Base-by-base conservation (phyloP, 2,888 invertebrate species). In the Thumatha senex region DNA sequence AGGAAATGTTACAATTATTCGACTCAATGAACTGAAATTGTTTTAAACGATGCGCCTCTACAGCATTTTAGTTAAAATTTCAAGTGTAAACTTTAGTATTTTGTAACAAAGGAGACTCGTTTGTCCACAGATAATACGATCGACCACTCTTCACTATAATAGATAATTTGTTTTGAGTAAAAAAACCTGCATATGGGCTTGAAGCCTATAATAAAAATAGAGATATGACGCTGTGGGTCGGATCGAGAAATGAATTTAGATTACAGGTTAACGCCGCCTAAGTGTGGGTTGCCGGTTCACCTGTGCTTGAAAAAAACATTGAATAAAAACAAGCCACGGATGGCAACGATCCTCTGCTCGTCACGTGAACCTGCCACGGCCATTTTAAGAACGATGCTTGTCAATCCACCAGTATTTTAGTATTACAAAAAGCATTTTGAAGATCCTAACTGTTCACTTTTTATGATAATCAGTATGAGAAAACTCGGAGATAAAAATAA, bases 171-270 rank as follows among this genome's bases (percentile, higher is more conserved):
- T 88, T 84, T 82, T 74, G 81, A 86, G 80, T 81, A 88, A 88
- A 91, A 88, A 88, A 85, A 82, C 86, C 84, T 76, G 88, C 88
- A 88, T 90, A 90, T 88, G 89, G 89, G 80, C 80, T 84, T 80
- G 80, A 82, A 84, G 84, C 82, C 86, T 86, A 82, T 91, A 90
- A 90, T 90, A 91, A 90, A 88, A 90, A 89, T 85, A 81, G 83
- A 90, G 85, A 85, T 86, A 88, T 84, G 84, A 83, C 76, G 76
- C 74, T 80, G 86, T 88, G 86, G 89, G 87, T 86, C 84, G 89
- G 84, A 83, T 87, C 89, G 86, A 90, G 86, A 90, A 91, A 91
- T 91, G 89, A 91, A 91, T 91, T 91, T 91, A 91, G 91, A 91
- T 91, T 91, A 90, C 84, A 91, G 87, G 90, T 89, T 90, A 89